A percentile compares a stretch with the other conserved stretches of the same genome.
Conservation (phyloP, 2,888 invertebrate species). For the Heliconius erato region DNA sequence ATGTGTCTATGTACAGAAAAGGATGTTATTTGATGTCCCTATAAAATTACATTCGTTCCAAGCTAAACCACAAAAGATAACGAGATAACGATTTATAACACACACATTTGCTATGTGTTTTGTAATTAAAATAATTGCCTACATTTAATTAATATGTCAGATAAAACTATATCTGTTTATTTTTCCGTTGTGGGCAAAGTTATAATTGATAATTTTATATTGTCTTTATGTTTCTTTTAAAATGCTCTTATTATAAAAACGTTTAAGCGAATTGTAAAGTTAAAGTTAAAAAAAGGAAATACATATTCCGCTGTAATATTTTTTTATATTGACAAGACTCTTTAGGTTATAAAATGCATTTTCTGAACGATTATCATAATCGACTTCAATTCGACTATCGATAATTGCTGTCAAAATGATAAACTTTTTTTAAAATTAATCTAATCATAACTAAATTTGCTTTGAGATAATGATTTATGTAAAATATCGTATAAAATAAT, state of each 20-base stretch:
- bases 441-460: not conserved
- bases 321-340: not conserved
- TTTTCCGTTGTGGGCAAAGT: not conserved
- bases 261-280: not conserved
- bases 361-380: constrained; percentile 9
- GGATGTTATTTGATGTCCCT: not conserved
- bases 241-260: not conserved
- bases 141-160: not conserved
- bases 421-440: not conserved
- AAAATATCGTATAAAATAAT: not conserved
- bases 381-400: not conserved
- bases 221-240: not conserved
- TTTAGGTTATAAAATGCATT: not conserved
- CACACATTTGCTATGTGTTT: not conserved
- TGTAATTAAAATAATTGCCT: not conserved
- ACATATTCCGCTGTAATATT: not conserved
- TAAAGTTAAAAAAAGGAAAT: not conserved
- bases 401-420: not conserved
- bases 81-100: constrained; percentile 7
- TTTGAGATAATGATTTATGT: not conserved
- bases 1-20: not conserved
- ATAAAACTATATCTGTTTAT: not conserved
- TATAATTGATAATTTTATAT: not conserved
- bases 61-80: constrained; percentile 11
- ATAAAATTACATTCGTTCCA: not conserved